Percentiles rank a stretch among this genome's conserved stretches.
Conservation (phyloP, 2,888 invertebrate genomes). For the Caenorhabditis sp. region DNA sequence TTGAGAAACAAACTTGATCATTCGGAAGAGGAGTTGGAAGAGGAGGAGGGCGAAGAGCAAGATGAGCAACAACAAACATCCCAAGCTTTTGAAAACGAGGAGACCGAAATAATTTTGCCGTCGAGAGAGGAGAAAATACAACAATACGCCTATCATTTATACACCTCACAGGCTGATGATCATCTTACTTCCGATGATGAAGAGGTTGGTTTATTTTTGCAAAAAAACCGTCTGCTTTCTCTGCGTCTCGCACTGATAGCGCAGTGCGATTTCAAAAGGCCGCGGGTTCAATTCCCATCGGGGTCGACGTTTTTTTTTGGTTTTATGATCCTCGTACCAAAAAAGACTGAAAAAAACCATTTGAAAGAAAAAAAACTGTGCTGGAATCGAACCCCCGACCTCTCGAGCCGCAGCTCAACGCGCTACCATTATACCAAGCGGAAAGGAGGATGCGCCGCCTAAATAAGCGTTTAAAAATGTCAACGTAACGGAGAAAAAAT, state of each 20-base stretch:
- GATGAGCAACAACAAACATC: slow-evolving; percentile 2
- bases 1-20: slow-evolving; percentile 46
- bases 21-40: slow-evolving; percentile 7
- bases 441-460: no score
- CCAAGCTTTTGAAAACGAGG: slow-evolving; percentile 21
- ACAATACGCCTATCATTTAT: slow-evolving; percentile 43
- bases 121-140: slow-evolving; percentile 35
- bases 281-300: not conserved
- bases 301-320: not conserved
- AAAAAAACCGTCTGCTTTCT: not conserved
- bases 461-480: no score
- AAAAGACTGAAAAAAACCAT: no score
- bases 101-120: slow-evolving; percentile 24
- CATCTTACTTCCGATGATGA: slow-evolving; percentile 39
- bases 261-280: not conserved
- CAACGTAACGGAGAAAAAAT: no score
- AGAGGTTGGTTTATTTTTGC: slow-evolving; percentile 5
- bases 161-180: slow-evolving; percentile 30
- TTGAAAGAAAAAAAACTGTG: no score
- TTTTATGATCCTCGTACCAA: not conserved
- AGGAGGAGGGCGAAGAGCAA: slow-evolving; percentile 30
- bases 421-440: no score
- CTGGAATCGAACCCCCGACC: no score
- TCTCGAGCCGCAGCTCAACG: no score
- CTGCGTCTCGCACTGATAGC: no score